Evolutionary conservation across 1,140 invertebrate species (phyloP).

Genomic region (Drosophila burlai): DNA sequence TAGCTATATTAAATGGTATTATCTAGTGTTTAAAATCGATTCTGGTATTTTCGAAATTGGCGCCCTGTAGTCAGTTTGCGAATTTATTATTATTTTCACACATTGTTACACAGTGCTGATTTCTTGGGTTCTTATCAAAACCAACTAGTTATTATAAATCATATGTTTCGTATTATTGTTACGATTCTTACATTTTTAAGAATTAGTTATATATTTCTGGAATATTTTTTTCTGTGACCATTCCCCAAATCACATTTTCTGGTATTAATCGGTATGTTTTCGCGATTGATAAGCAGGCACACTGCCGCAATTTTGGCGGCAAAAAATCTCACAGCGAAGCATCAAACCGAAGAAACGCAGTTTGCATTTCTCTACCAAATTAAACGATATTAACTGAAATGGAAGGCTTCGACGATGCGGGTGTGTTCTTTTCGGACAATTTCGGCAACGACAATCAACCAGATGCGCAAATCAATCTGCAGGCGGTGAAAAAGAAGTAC

Average conservation of each 20-base stretch:
- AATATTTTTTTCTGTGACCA: neutral
- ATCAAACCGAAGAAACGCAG: neutral
- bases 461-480: conserved; percentile 90
- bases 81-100: too few relatives aligned
- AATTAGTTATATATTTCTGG: neutral
- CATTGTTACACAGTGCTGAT: too few relatives aligned
- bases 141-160: too few relatives aligned
- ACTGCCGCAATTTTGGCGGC: conserved; percentile 64
- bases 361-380: neutral
- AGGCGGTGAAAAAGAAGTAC: conserved; percentile 95
- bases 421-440: conserved; percentile 97
- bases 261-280: neutral
- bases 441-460: conserved; percentile 89
- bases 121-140: too few relatives aligned
- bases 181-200: neutral
- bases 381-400: conserved; percentile 86
- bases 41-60: neutral
- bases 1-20: neutral
- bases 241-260: neutral
- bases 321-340: conserved; percentile 32
- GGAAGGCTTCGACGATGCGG: conserved; percentile 97
- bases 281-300: neutral
- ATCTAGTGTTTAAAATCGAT: neutral
- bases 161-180: neutral
- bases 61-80: neutral